Evolutionary conservation across 2,797 vertebrate genomes (phyloP).

Genomic region (Microctenopoma lineatum): DNA sequence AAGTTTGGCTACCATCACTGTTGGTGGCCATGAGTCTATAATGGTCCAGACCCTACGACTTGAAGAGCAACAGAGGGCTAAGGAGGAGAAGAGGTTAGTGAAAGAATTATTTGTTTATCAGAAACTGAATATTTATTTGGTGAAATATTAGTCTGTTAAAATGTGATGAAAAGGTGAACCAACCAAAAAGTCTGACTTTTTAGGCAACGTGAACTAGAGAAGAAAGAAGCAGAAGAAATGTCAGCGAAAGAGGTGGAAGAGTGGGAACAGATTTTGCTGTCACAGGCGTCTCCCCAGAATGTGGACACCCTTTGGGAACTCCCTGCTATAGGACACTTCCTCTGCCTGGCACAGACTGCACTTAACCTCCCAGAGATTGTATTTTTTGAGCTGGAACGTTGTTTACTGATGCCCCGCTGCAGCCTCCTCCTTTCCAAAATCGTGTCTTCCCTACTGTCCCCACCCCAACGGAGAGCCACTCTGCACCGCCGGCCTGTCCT

Average conservation of each 20-base stretch:
- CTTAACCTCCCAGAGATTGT: constrained; percentile 97
- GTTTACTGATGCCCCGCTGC: constrained; percentile 96
- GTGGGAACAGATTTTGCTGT: constrained; percentile 92
- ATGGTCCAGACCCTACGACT: constrained; percentile 94
- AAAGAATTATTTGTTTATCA: neutral
- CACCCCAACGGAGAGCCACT: constrained; percentile 88
- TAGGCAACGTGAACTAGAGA: constrained; percentile 94
- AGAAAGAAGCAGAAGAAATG: constrained; percentile 95
- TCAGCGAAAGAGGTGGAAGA: constrained; percentile 95
- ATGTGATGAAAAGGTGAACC: constrained; percentile 13
- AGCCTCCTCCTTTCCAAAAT: constrained; percentile 94
- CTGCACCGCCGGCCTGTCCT: constrained; percentile 90
- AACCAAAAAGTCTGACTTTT: constrained; percentile 11
- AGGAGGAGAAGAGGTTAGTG: constrained; percentile 93
- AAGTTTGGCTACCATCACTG: constrained; percentile 87
- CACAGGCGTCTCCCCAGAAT: constrained; percentile 88
- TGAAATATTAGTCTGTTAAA: neutral
- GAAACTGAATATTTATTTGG: neutral
- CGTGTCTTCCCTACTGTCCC: constrained; percentile 95
- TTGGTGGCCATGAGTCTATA: constrained; percentile 90
- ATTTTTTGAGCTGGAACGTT: constrained; percentile 96
- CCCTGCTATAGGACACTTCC: constrained; percentile 97
- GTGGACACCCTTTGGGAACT: constrained; percentile 97
- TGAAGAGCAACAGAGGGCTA: constrained; percentile 93
- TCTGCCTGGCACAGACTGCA: constrained; percentile 95